Evolutionary conservation across 37 sponge, comb jelly and placozoan species (phyloP), one percentile per base, ranked within the genome.

Genomic region (Hexactinellida sp.): DNA sequence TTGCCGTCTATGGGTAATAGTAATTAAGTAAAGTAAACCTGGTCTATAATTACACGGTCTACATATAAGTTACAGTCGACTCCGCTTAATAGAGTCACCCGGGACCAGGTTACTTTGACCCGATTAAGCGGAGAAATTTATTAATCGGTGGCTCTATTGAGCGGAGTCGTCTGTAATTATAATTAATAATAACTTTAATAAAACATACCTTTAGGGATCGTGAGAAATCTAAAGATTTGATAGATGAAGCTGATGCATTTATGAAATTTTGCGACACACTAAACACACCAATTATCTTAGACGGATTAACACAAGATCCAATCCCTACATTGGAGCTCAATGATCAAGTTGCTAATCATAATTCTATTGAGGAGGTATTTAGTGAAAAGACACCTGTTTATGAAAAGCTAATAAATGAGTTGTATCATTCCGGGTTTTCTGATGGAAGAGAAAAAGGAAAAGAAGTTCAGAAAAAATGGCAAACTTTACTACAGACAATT

Each of bases 361-460:
- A 10, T 10, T 63, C 5, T 28, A n/a, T 28, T 25, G 32, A 32
- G 13, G 3, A 10, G 30, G 32, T 21, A n/a, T 23, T 63, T n/a
- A 23, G 19, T 32, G 30, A 63, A 3, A 23, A 63, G 5, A 63
- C 3, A 63, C 76, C 76, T 63, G 76, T n/a, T 10, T 63, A 63
- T 63, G 76, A 63, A n/a, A 63, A 63, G 30, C 34, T 63, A 28
- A 63, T 63, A 10, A 63, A 63, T 63, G 76, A 63, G 28, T 28
- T 63, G 13, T 63, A 63, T n/a, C 76, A 63, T 63, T 63, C 76
- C 5, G 76, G 76, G 34, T 32, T 32, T n/a, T 7, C 76, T 10
- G 30, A 63, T 63, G 76, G 76, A 7, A 63, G 76, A 63, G 76
- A 63, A 23, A 63, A 63, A 63, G 76, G 76, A n/a, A 63, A 63